These are phyloP conservation scores for Microcebus ravelobensis DNA, from an alignment of 2,113 vertebrate species.

Conservation along the genomic window DNA sequence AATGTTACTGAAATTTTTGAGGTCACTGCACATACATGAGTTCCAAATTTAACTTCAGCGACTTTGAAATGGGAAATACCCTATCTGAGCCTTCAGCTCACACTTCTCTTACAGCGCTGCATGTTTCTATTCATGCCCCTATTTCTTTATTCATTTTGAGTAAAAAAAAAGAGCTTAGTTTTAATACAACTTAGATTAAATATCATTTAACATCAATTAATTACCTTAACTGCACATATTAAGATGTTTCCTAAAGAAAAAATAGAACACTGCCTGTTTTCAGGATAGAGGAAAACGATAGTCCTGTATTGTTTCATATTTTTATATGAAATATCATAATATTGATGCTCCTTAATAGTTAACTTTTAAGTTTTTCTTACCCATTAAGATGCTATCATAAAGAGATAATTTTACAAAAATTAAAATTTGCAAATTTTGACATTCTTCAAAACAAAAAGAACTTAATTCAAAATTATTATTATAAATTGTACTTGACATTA, in stretches of 20 bases:
- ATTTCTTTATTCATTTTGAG: slow-evolving; percentile 1
- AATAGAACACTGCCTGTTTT: not conserved
- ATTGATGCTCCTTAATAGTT: not conserved
- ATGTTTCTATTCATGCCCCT: not conserved
- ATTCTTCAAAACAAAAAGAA: not conserved
- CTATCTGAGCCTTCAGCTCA: not conserved
- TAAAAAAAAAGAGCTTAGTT: not conserved
- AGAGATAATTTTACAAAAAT: not conserved
- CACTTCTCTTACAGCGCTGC: not conserved
- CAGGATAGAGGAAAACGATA: not conserved
- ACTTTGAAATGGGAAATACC: slow-evolving; percentile 24
- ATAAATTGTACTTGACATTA: not conserved
- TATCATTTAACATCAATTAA: not conserved
- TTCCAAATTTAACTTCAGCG: slow-evolving; percentile 32
- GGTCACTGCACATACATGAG: not conserved
- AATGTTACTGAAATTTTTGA: slow-evolving; percentile 7
- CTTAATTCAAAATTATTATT: not conserved
- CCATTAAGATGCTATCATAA: not conserved
- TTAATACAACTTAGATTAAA: not conserved
- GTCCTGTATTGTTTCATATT: not conserved
- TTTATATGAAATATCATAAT: not conserved
- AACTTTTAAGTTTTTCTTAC: not conserved
- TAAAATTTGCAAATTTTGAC: not conserved
- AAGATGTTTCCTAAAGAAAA: not conserved
- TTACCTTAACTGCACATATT: not conserved